Evolutionary conservation across 1,140 invertebrate genomes (phyloP).

Genomic region (Maconellicoccus hirsutus): DNA sequence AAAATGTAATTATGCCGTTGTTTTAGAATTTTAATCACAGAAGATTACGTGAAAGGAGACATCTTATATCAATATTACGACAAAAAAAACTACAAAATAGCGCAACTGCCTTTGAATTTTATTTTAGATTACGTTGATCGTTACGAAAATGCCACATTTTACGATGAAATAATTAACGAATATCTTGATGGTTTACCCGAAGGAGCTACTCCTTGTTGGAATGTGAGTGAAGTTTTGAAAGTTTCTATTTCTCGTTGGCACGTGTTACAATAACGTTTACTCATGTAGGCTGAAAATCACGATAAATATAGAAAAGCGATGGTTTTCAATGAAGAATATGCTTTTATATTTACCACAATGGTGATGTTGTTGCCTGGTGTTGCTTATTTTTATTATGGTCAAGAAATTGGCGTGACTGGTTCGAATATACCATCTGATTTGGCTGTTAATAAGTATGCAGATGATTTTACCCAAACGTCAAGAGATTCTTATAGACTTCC

Average conservation of each 20-base stretch:
- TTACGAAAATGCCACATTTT: background rate
- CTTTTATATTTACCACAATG: background rate
- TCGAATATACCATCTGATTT: slow-evolving; percentile 41
- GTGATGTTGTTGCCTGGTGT: slow-evolving; percentile 1
- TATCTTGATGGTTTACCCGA: background rate
- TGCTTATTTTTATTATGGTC: background rate
- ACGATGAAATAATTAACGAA: background rate
- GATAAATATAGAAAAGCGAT: background rate
- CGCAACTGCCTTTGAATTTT: background rate
- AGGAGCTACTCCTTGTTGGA: background rate
- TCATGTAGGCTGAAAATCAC: background rate
- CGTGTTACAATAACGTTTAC: too few species aligned
- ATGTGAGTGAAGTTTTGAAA: slow-evolving; percentile 32
- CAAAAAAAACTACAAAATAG: background rate
- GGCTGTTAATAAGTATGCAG: slow-evolving; percentile 33
- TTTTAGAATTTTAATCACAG: background rate
- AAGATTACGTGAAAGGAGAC: background rate
- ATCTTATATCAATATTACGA: background rate
- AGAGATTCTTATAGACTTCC: slow-evolving; percentile 58
- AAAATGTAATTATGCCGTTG: too few species aligned
- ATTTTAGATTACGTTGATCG: background rate
- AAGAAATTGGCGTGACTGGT: slow-evolving; percentile 54
- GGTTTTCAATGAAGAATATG: background rate
- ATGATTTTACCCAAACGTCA: slow-evolving; percentile 31
- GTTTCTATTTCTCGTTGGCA: slow-evolving; percentile 65